phyloP scores from a whole-genome alignment of 2,797 vertebrate genomes.

The Alectoris magna region DNA sequence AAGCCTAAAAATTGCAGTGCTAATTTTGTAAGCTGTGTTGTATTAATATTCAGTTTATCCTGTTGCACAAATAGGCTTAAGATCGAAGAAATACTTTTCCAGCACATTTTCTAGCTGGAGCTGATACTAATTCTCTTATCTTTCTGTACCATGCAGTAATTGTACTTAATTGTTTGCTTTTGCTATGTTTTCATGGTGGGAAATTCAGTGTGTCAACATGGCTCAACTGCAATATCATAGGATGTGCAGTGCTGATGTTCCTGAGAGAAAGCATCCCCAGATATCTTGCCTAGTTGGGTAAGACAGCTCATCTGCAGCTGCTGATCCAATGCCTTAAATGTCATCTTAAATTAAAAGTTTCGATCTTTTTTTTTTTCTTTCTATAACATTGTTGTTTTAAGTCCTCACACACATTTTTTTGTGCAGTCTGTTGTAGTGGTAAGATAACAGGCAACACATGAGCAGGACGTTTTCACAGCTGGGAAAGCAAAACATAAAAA shows the following conservation, averaged over 20 bases:
- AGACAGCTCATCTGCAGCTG: neutral
- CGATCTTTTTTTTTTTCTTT: neutral
- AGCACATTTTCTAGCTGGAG: neutral
- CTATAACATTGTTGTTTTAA: neutral
- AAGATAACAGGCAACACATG: neutral
- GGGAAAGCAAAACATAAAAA: neutral
- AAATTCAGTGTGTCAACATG: constrained; percentile 5
- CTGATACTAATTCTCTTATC: constrained; percentile 46
- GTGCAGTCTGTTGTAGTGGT: neutral
- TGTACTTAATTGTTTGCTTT: constrained; percentile 42
- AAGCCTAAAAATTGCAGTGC: neutral
- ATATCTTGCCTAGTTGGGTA: neutral
- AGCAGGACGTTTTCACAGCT: fast-evolving
- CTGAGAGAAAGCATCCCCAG: neutral
- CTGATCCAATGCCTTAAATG: neutral
- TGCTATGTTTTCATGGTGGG: constrained; percentile 7
- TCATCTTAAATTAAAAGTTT: neutral
- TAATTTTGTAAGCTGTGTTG: constrained; percentile 15
- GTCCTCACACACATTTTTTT: neutral
- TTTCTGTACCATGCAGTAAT: constrained; percentile 25
- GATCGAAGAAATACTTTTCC: neutral
- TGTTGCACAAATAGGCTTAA: constrained; percentile 22
- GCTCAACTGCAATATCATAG: neutral
- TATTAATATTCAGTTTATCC: constrained; percentile 6
- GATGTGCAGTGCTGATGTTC: neutral